A percentile compares a stretch with the other conserved stretches of the same genome.
Evolutionary conservation across 2,888 invertebrate species (phyloP).

Genomic region (Acholoe squamosa): DNA sequence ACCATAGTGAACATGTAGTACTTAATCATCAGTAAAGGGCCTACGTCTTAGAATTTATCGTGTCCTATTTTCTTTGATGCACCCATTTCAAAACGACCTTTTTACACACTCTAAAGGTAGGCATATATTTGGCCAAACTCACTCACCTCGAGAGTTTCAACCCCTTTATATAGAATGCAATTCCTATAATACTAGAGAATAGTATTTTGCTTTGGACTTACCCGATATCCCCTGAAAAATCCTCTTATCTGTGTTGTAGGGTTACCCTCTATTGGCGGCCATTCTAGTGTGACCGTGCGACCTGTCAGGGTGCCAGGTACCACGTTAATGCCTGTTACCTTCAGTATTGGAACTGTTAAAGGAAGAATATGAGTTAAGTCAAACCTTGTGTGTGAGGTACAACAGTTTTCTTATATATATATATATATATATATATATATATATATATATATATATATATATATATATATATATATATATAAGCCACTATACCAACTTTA

Average conservation of each 20-base stretch:
- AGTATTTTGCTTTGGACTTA: conserved; percentile 66
- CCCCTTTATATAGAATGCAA: no score
- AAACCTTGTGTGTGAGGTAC: neutral
- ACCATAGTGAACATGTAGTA: no score
- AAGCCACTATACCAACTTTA: no score
- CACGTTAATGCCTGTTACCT: conserved; percentile 65
- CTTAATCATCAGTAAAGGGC: no score
- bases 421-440: neutral
- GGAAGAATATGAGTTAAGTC: no score
- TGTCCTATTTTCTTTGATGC: no score
- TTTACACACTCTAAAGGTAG: no score
- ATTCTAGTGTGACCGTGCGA: conserved; percentile 74
- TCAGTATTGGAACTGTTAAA: conserved; percentile 69
- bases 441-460: neutral
- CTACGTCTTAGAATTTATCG: no score
- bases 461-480: neutral
- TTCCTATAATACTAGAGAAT: no score
- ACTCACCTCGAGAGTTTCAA: no score
- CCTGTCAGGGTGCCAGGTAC: conserved; percentile 68
- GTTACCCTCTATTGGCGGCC: conserved; percentile 71
- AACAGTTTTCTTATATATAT: neutral
- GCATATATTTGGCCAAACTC: no score
- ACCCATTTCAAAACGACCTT: no score
- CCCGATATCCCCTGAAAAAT: conserved; percentile 81
- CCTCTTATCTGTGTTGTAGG: conserved; percentile 86